phyloP scores from a whole-genome alignment of 2,113 vertebrate species.

The Chloroceryle aenea region DNA sequence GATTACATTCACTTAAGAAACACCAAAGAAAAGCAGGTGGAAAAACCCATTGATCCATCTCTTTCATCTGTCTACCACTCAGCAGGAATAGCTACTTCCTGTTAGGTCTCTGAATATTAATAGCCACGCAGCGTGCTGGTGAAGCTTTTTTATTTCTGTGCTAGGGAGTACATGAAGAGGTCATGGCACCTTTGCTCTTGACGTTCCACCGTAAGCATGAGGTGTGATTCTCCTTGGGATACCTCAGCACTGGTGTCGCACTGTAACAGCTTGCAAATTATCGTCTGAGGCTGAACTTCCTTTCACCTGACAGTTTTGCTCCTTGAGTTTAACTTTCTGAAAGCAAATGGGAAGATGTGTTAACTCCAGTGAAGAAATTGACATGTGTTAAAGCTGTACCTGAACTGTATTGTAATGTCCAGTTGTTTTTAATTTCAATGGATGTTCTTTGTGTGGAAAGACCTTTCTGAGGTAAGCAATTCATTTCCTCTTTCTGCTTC shows the following conservation, averaged over 20 bases:
- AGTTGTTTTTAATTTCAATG: background rate
- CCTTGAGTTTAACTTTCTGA: background rate
- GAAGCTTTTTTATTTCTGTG: background rate
- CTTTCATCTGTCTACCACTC: background rate
- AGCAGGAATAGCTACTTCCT: background rate
- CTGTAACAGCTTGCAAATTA: background rate
- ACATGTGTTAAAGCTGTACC: background rate
- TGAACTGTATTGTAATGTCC: background rate
- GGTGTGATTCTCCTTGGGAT: background rate
- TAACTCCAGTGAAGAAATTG: background rate
- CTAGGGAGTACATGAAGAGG: background rate
- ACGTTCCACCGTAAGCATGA: accelerated
- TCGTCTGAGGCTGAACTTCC: background rate
- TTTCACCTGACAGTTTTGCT: background rate
- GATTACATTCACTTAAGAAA: background rate
- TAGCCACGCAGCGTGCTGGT: background rate
- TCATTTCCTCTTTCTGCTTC: background rate
- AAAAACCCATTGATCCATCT: background rate
- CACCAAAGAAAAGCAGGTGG: background rate
- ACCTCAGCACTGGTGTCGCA: background rate
- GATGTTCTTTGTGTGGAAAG: background rate
- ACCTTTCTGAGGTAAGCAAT: accelerated
- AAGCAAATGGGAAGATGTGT: background rate
- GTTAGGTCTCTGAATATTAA: background rate
- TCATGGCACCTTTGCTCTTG: background rate